These are phyloP conservation scores for Setophaga petechia DNA, from an alignment of 2,113 vertebrate species.

Conservation along the genomic window DNA sequence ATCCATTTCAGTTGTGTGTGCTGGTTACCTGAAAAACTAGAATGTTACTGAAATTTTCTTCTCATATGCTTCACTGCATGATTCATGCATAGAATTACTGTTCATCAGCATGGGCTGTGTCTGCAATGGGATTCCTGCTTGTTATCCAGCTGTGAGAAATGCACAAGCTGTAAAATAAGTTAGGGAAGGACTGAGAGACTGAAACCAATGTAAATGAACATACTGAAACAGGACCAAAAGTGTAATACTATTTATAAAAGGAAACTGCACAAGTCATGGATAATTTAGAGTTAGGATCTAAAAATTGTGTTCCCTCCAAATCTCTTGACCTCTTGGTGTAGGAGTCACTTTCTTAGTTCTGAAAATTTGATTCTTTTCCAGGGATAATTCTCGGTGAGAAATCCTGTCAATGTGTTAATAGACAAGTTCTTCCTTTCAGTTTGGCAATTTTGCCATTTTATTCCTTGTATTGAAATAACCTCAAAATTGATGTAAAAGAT, in stretches of 20 bases:
- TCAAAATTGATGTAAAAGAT: neutral
- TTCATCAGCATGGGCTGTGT: conserved; percentile 63
- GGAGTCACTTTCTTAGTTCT: neutral
- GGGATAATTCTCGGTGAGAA: neutral
- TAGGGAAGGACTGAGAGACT: conserved; percentile 38
- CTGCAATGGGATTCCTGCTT: conserved; percentile 43
- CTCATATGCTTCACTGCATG: conserved; percentile 17
- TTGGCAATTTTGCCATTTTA: neutral
- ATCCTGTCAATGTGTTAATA: neutral
- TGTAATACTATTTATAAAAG: neutral
- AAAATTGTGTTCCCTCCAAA: neutral
- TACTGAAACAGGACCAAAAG: neutral
- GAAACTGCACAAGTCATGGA: neutral
- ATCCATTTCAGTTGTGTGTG: neutral
- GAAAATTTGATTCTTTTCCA: neutral
- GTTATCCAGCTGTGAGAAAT: conserved; percentile 59
- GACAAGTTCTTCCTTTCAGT: neutral
- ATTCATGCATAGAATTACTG: conserved; percentile 57
- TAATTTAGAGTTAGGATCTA: neutral
- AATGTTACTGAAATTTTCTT: conserved; percentile 48
- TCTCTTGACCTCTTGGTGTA: neutral
- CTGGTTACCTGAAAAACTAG: conserved; percentile 4
- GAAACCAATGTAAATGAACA: neutral
- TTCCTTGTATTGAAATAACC: neutral
- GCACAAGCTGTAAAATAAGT: conserved; percentile 60